These are phyloP conservation scores for Pseudachorutes palmiensis DNA, from an alignment of 1,140 invertebrate genomes.

Conservation along the genomic window DNA sequence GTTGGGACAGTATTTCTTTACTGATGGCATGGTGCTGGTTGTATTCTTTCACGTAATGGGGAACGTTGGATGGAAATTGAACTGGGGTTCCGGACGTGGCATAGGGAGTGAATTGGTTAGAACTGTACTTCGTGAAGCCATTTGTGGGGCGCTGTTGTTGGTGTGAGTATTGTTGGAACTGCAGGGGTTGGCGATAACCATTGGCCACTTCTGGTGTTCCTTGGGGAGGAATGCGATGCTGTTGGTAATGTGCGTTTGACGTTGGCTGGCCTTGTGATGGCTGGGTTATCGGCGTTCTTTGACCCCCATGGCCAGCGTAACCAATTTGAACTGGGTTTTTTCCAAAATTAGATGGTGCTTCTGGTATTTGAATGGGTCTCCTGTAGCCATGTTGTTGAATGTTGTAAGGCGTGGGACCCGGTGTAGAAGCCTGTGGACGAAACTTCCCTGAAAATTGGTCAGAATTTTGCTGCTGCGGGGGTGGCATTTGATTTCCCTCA, in stretches of 20 bases:
- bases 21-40: slow-evolving; percentile 12
- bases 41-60: slow-evolving; percentile 15
- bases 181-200: not conserved
- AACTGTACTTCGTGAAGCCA: not conserved
- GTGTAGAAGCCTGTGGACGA: no score
- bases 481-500: no score
- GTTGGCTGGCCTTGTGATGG: no score
- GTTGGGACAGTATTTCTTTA: slow-evolving; percentile 1
- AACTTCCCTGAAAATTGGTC: no score
- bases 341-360: no score
- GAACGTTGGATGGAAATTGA: not conserved
- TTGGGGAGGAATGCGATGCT: not conserved
- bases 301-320: no score
- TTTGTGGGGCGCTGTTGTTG: not conserved
- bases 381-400: no score
- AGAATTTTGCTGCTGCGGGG: no score
- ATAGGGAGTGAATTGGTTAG: not conserved
- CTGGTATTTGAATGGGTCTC: no score
- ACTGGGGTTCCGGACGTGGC: not conserved
- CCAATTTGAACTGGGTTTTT: no score
- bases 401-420: no score
- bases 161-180: not conserved
- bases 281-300: no score
- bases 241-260: not conserved
- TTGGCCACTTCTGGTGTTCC: not conserved